Conservation (phyloP, 2,888 invertebrate genomes). For the Chironomus riparius region DNA sequence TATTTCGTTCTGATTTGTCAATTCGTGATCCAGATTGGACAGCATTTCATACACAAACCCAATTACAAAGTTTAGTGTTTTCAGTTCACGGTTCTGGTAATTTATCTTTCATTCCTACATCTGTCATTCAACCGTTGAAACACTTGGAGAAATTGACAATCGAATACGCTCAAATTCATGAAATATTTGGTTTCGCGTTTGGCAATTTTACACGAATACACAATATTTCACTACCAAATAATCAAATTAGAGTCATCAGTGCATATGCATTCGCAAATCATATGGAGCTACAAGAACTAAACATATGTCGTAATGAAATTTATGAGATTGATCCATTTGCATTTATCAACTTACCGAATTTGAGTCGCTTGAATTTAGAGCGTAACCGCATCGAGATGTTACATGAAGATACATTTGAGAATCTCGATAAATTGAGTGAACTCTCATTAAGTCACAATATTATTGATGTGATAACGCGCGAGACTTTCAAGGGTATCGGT, state of each 20-base stretch:
- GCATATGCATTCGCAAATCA: constrained; percentile 65
- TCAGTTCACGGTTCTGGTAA: constrained; percentile 60
- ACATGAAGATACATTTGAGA: constrained; percentile 74
- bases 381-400: constrained; percentile 77
- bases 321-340: constrained; percentile 62
- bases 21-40: constrained; percentile 65
- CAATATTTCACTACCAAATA: constrained; percentile 58
- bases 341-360: constrained; percentile 62
- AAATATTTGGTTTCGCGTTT: constrained; percentile 61
- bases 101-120: constrained; percentile 61
- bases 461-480: constrained; percentile 62
- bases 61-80: constrained; percentile 60
- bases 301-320: constrained; percentile 67
- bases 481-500: constrained; percentile 67
- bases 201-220: constrained; percentile 61
- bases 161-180: constrained; percentile 61
- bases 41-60: constrained; percentile 62
- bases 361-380: constrained; percentile 68
- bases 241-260: constrained; percentile 58
- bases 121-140: constrained; percentile 56
- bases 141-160: constrained; percentile 59
- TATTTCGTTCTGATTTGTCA: constrained; percentile 59
- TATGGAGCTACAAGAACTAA: constrained; percentile 56
- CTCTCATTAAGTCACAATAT: constrained; percentile 73
- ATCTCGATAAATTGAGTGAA: constrained; percentile 63